Evolutionary conservation across 2,888 invertebrate species (phyloP).

Genomic region (Abrostola triplasia): DNA sequence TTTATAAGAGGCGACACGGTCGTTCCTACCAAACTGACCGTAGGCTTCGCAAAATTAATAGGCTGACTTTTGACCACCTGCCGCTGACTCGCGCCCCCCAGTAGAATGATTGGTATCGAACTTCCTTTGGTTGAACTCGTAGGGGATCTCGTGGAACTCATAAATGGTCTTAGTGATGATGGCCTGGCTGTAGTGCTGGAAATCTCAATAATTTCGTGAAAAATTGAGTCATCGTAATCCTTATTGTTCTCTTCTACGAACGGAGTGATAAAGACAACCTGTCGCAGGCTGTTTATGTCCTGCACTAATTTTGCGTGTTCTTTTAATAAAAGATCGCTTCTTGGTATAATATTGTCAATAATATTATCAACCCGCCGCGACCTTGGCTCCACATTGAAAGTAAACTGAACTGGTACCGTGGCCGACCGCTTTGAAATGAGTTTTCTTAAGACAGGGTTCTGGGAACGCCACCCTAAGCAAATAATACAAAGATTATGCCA

Average conservation of each 20-base stretch:
- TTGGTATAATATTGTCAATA: conserved; percentile 50
- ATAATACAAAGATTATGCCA: neutral
- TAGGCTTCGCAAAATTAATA: conserved; percentile 68
- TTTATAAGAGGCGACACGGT: conserved; percentile 74
- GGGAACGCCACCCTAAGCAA: conserved; percentile 59
- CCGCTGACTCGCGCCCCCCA: conserved; percentile 77
- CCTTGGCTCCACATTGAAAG: conserved; percentile 29
- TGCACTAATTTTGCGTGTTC: conserved; percentile 84
- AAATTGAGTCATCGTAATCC: conserved; percentile 82
- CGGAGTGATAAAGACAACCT: conserved; percentile 76
- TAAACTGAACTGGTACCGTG: conserved; percentile 36
- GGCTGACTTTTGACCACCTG: conserved; percentile 71
- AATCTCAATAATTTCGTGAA: conserved; percentile 80
- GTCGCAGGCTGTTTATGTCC: conserved; percentile 81
- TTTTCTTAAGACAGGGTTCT: conserved; percentile 44
- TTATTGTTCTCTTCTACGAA: conserved; percentile 69
- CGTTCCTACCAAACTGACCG: conserved; percentile 77
- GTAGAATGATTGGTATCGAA: conserved; percentile 73
- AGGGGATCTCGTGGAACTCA: conserved; percentile 37
- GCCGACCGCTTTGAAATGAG: conserved; percentile 44
- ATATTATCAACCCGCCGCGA: conserved; percentile 37
- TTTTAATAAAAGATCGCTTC: conserved; percentile 61
- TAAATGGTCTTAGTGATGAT: conserved; percentile 14
- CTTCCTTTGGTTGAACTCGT: conserved; percentile 61
- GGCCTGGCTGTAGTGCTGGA: conserved; percentile 57